Evolutionary conservation across 2,797 vertebrate species (phyloP).

Genomic region (Zenarchopterus dispar): DNA sequence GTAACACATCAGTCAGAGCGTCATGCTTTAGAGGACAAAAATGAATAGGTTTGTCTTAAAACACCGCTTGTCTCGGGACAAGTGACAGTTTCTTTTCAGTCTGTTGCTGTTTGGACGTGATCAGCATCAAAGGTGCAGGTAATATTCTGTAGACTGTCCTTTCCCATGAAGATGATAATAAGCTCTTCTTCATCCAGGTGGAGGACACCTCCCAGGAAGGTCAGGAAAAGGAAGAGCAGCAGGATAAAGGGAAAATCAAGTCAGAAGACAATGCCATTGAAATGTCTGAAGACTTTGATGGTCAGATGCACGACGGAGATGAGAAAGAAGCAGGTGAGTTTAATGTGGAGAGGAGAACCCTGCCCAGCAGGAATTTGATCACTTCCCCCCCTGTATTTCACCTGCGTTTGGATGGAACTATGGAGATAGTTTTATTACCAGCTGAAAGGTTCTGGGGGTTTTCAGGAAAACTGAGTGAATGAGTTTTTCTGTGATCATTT

Average conservation of each 20-base stretch:
- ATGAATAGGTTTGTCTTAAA: no score
- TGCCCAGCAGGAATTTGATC: no score
- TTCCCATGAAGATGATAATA: no score
- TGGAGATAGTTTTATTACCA: background rate
- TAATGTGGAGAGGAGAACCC: background rate
- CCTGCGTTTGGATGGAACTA: no score
- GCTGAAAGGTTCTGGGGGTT: background rate
- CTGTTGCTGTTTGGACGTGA: no score
- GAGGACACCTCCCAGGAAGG: conserved; percentile 92
- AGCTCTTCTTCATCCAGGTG: conserved; percentile 77
- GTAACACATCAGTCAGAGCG: no score
- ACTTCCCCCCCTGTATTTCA: no score
- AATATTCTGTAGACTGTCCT: no score
- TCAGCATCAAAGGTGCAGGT: no score
- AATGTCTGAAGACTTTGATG: conserved; percentile 98
- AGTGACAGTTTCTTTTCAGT: no score
- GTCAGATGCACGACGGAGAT: conserved; percentile 91
- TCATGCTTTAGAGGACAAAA: no score
- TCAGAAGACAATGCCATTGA: conserved; percentile 95
- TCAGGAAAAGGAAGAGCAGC: conserved; percentile 90
- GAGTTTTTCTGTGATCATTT: background rate
- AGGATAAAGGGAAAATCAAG: conserved; percentile 88
- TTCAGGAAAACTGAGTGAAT: background rate
- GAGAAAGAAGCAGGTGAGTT: conserved; percentile 81
- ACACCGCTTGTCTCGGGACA: no score